Conservation (phyloP, 2,888 invertebrate species). For the Melanchra persicariae region DNA sequence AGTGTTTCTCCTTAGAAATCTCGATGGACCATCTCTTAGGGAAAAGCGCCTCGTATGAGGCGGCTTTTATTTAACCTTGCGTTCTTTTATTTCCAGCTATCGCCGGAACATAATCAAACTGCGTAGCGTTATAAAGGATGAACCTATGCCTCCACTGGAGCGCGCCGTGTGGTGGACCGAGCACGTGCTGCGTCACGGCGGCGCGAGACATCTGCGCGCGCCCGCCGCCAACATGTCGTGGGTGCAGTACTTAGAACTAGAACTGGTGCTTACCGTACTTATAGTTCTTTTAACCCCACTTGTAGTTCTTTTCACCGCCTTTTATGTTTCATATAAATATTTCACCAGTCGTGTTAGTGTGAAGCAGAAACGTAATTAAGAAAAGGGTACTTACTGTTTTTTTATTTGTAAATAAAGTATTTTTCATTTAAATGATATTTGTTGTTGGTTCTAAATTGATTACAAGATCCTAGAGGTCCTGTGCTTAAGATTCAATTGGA, state of each 20-base stretch:
- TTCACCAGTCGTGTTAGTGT: neutral
- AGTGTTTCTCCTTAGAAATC: too few relatives aligned
- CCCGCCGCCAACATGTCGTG: constrained; percentile 74
- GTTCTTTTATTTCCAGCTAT: constrained; percentile 43
- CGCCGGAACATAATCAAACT: constrained; percentile 55
- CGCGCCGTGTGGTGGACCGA: constrained; percentile 88
- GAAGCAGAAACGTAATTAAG: constrained; percentile 36
- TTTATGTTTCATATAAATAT: constrained; percentile 41
- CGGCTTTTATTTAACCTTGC: neutral
- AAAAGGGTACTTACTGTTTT: neutral
- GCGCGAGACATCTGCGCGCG: constrained; percentile 80
- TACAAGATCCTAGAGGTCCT: too few relatives aligned
- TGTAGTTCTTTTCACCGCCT: neutral
- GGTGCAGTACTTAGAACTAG: constrained; percentile 69
- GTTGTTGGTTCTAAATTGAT: neutral
- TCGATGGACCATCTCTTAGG: too few relatives aligned
- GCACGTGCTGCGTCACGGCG: constrained; percentile 81
- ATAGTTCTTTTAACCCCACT: constrained; percentile 1
- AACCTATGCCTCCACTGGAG: constrained; percentile 69
- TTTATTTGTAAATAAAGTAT: neutral
- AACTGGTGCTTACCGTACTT: constrained; percentile 60
- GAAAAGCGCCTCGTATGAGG: too few relatives aligned
- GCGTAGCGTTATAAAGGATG: constrained; percentile 49
- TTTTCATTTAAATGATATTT: neutral
- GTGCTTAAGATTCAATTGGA: too few relatives aligned